Evolutionary conservation across 2,888 invertebrate species (phyloP), one percentile per base, ranked within the genome.

Genomic region (Gastrophysa polygoni): DNA sequence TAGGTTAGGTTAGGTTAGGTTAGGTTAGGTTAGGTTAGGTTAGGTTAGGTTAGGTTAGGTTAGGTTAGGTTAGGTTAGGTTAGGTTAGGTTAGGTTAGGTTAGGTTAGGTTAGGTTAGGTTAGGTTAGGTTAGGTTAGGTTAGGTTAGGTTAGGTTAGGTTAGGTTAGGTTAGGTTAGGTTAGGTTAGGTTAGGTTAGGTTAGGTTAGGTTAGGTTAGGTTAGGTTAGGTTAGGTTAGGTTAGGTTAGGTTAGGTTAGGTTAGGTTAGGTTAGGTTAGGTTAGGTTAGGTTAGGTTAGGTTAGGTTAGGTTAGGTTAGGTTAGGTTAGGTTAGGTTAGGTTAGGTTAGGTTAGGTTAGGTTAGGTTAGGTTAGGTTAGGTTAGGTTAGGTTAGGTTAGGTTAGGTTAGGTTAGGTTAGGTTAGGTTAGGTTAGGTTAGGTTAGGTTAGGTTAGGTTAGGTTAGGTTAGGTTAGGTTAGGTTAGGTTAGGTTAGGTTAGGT

Each of bases 21-120:
- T 63, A 63, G 63, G 67, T 66, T 68, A 63, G 68, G 68, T 66
- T 63, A 61, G 68, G 58, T 49, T 66, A 66, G 65, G 62, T 65
- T 60, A 54, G 65, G 65, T 66, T 61, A 61, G 68, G 64, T 62
- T 60, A 63, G 67, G 63, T 62, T 55, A 55, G 59, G 63, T 63
- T 66, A 18, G 62, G 63, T 38, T 67, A 57, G 63, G 67, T 62
- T 55, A 62, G 67, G 65, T 57, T 61, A 50, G 59, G 58, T 44
- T 63, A 48, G 54, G 62, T 58, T 65, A 59, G 58, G 58, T 49
- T 66, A 57, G 62, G 65, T 59, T 66, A 29, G 58, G 65, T 62
- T 66, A 59, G 65, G 67, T 60, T 58, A 64, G 64, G 64, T 64
- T 63, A 64, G 64, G 64, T 64, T 63, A 64, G 64, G 62, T 64